Percentiles rank a stretch among this genome's conserved stretches.
Conservation (phyloP, 2,113 vertebrate species). For the Delphinus delphis region DNA sequence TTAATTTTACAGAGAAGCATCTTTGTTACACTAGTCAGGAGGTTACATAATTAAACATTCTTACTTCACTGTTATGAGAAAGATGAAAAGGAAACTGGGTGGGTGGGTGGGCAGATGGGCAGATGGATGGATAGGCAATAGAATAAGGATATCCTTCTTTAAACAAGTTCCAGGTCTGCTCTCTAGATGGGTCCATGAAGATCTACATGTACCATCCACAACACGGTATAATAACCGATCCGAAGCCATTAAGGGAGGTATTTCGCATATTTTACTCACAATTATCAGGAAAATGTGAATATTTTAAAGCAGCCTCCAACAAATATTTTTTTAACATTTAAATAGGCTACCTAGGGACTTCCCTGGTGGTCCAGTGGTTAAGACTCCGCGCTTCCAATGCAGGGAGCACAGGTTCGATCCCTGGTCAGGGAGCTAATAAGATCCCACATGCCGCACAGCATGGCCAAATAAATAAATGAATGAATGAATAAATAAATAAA, state of each 20-base stretch:
- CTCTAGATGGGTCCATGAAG: too few species aligned
- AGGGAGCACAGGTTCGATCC: not conserved
- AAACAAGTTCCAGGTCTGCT: not conserved
- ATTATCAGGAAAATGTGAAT: not conserved
- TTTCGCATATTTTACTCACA: not conserved
- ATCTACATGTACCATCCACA: accelerated
- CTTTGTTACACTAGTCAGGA: not conserved
- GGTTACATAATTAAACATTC: not conserved
- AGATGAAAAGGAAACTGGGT: not conserved
- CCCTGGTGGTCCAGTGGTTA: not conserved
- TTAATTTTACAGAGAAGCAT: not conserved
- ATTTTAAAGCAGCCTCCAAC: not conserved
- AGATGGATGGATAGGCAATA: accelerated
- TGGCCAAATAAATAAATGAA: not conserved
- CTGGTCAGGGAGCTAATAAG: not conserved
- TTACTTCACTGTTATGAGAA: not conserved
- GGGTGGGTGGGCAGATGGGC: too few species aligned
- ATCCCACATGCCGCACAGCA: not conserved
- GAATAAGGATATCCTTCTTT: not conserved
- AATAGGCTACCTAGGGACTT: not conserved
- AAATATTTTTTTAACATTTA: not conserved
- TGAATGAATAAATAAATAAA: too few species aligned
- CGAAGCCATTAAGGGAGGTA: not conserved
- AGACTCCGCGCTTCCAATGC: not conserved
- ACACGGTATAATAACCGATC: accelerated